Base-by-base conservation (phyloP, 2,888 invertebrate species). In the Diaphora mendica region DNA sequence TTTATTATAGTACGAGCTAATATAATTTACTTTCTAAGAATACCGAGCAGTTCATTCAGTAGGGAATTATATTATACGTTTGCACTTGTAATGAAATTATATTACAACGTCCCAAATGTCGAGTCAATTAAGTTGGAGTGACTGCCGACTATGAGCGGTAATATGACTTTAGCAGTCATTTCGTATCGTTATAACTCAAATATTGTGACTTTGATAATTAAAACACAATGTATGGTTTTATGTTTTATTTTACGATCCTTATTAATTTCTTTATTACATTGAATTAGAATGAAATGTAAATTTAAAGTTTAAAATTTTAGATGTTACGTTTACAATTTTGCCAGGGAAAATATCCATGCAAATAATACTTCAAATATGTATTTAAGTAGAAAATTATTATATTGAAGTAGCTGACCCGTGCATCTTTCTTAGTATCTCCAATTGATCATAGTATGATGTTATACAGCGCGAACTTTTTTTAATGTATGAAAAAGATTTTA, bases 11-110 rank as follows among this genome's bases (percentile, higher is more conserved):
- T 62, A 59, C 26, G 42, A 69, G 59, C 15, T 26, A 30, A 39
- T 42, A 62, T 70, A 70, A 70, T 62, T 70, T 62, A 62, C n/a
- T 70, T 70, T 62, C 59, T 39, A 26, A 62, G 17, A 42, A 23
- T 42, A 70, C 26, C 26, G 62, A 70, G 42, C 69, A 70, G n/a
- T 70, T 70, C 17, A 70, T 70, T 70, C 26, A 70, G 42, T 70
- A 35, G 15, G 42, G 42, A 62, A 59, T 35, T 39, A 42, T 39
- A 42, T 62, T 59, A 62, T 62, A 59, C 20, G n/a, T 70, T n/a
- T 62, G 42, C 39, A 26, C 62, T 70, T 42, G 15, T 42, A 42
- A 39, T 42, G 42, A 62, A 70, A 62, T 62, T 62, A 33, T 59
- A 70, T 30, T 69, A 55, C n/a, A 44, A 42, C 15, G 44, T 68